phyloP scores from a whole-genome alignment of 1,140 invertebrate species.

The Eumeta japonica region DNA sequence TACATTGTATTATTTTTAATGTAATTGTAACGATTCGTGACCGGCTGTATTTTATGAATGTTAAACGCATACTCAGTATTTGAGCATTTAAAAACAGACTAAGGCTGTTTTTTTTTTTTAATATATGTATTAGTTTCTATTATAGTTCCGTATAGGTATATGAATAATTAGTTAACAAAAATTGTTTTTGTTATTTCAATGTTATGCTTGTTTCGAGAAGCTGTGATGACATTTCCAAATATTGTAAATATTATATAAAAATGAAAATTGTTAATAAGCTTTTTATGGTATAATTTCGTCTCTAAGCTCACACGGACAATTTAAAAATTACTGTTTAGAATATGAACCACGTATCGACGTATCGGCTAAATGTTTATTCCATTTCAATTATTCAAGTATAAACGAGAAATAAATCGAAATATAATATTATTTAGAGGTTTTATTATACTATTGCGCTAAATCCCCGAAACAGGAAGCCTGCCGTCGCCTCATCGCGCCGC shows the following conservation, averaged over 20 bases:
- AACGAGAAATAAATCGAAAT: conserved; percentile 51
- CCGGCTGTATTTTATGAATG: no score
- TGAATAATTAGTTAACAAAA: neutral
- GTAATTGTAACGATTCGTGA: no score
- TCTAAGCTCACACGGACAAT: conserved; percentile 46
- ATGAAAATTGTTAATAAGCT: conserved; percentile 50
- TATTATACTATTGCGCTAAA: conserved; percentile 21
- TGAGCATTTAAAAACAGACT: conserved; percentile 43
- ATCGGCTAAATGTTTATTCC: conserved; percentile 55
- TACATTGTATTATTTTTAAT: no score
- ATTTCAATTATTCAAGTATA: conserved; percentile 50
- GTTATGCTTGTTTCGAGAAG: conserved; percentile 56
- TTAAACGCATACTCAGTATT: no score
- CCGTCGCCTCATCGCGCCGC: no score
- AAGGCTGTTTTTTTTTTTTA: conserved; percentile 26
- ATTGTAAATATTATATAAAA: conserved; percentile 55
- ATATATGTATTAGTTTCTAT: neutral
- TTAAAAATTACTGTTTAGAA: conserved; percentile 43
- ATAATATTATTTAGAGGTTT: conserved; percentile 32
- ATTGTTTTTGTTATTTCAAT: conserved; percentile 47
- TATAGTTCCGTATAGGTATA: neutral
- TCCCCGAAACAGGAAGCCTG: no score
- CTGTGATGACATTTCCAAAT: conserved; percentile 57
- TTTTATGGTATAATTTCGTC: conserved; percentile 38
- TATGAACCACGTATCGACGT: conserved; percentile 28